These are phyloP conservation scores for Synergus gifuensis DNA, from an alignment of 2,888 invertebrate species.

Conservation along the genomic window DNA sequence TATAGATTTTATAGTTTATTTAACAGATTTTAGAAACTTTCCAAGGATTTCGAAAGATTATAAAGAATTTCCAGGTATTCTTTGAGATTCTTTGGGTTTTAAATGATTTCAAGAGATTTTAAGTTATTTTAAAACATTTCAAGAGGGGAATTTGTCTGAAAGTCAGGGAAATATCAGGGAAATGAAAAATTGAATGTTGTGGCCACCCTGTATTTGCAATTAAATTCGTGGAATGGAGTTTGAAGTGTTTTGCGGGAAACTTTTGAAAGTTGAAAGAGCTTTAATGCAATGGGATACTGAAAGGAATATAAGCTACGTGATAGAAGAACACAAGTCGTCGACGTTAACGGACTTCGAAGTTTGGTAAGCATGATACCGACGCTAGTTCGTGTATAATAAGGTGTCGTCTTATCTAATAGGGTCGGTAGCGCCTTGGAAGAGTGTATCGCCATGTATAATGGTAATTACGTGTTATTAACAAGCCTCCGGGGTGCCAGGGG, in stretches of 20 bases:
- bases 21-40: no score
- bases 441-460: conserved; percentile 78
- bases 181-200: no score
- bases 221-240: neutral
- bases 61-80: no score
- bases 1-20: no score
- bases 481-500: conserved; percentile 71
- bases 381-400: conserved; percentile 76
- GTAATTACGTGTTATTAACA: conserved; percentile 78
- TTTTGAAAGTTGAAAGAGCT: neutral
- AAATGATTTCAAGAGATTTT: no score
- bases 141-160: no score
- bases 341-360: conserved; percentile 58
- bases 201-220: neutral
- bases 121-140: no score
- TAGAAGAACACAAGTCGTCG: conserved; percentile 59
- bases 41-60: no score
- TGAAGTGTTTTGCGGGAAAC: neutral
- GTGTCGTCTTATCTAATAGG: conserved; percentile 78
- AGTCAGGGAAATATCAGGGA: no score
- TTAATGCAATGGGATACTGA: conserved; percentile 56
- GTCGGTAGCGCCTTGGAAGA: conserved; percentile 73
- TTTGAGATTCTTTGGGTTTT: no score
- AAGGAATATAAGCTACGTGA: conserved; percentile 53
- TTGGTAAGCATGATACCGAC: conserved; percentile 63